Base-by-base conservation (phyloP, 2,113 vertebrate genomes). In the Channa argus region DNA sequence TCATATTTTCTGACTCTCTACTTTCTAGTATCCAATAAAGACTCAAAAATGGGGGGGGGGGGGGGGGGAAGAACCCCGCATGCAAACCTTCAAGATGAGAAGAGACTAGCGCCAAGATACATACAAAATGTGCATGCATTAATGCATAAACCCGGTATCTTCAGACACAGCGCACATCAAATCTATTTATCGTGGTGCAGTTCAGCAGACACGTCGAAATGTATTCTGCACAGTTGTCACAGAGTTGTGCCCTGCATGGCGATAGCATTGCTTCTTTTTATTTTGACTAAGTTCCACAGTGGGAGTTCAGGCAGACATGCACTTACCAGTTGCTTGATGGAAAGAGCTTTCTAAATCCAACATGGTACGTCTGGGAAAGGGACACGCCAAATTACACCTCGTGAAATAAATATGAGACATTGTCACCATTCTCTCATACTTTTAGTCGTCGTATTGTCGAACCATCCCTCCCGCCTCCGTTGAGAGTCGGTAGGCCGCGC, bases 401-500 rank as follows among this genome's bases (percentile, higher is more conserved):
- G 54, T 72, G 44, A 71, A 89, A 85, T 77, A 85, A 83, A 85
- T 79, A 75, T 68, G 73, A 77, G 50, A 68, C 14, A 36, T 38
- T 44, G 62, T 55, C 61, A 7, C 38, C 45, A 55, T 59, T 83
- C 66, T 66, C 66, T 56, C 66, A 52, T 73, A 86, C 67, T 69
- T 82, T 66, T 15, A 49, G 43, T 37, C 24, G 41, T 43, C 63
- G 53, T 11, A 49, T 74, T 66, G 47, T 60, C 51, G 58, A 47
- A 24, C 72, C 60, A 33, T 44, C 24, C 66, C 51, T 60, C 43
- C 43, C 45, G 74, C 58, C 75, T 83, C 64, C 8, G 14, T 15
- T 43, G 77, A 80, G 76, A 64, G 59, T 46, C 39, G 2, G 55
- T 51, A 61, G 68, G 77, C 84, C 55, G 67, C 50, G 55, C 66